Percentiles rank a stretch among this genome's conserved stretches.
Evolutionary conservation across 2,113 vertebrate genomes (phyloP).

Genomic region (Sterrhoptilus dennistouni): DNA sequence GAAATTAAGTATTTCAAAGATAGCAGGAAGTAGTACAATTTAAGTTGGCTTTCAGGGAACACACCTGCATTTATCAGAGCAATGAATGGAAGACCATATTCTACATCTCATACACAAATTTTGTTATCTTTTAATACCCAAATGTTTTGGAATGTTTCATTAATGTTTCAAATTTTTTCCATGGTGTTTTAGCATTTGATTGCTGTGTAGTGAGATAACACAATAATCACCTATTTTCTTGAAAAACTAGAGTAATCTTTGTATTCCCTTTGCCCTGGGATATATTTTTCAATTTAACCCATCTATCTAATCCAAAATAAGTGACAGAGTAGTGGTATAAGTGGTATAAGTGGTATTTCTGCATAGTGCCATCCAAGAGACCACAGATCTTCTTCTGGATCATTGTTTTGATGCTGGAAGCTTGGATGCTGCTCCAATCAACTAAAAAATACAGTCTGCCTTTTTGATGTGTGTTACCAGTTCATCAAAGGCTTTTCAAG

Average conservation of each 20-base stretch:
- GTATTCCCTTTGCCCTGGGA: background rate
- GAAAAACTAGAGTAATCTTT: background rate
- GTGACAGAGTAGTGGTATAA: background rate
- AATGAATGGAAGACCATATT: background rate
- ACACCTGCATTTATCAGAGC: background rate
- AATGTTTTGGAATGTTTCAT: background rate
- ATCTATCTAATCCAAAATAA: background rate
- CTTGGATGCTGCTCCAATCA: background rate
- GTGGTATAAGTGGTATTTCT: background rate
- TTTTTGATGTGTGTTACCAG: background rate
- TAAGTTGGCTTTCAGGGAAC: background rate
- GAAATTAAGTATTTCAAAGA: background rate
- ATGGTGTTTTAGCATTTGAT: background rate
- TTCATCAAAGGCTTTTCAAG: background rate
- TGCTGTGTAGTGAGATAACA: background rate
- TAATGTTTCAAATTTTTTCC: background rate
- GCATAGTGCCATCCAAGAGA: background rate
- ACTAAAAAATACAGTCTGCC: background rate
- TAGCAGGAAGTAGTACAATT: background rate
- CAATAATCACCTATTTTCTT: background rate
- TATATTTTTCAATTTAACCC: background rate
- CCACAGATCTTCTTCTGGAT: background rate
- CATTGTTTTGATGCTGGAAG: background rate
- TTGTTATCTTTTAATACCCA: background rate
- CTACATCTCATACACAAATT: background rate